Conservation (phyloP, 2,113 vertebrate species). For the Serinus canaria region DNA sequence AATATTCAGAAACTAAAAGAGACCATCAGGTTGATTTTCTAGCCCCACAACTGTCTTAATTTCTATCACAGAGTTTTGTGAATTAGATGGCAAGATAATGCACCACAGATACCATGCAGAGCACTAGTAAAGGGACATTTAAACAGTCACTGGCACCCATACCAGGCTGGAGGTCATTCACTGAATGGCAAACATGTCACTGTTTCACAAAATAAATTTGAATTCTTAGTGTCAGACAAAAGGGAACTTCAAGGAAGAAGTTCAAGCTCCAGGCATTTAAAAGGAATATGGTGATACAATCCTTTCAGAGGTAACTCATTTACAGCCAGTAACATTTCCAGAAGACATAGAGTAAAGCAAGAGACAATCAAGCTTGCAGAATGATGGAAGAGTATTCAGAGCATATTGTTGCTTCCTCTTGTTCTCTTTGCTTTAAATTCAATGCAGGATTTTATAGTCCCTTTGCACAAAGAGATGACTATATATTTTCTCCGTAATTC, state of each 20-base stretch:
- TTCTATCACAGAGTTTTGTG: neutral
- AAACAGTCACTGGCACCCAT: neutral
- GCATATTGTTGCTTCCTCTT: neutral
- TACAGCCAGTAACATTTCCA: neutral
- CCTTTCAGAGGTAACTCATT: neutral
- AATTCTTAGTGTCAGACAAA: neutral
- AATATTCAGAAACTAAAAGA: neutral
- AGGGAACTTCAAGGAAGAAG: neutral
- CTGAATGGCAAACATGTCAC: neutral
- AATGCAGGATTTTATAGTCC: neutral
- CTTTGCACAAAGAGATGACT: neutral
- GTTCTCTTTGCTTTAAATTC: conserved; percentile 14
- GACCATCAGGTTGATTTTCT: neutral
- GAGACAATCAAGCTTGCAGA: neutral
- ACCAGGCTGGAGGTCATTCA: neutral
- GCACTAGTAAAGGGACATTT: neutral
- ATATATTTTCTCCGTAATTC: neutral
- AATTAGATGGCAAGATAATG: neutral
- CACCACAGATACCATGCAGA: neutral
- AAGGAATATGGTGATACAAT: neutral
- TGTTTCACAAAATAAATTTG: neutral
- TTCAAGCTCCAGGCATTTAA: neutral
- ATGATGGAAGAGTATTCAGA: conserved; percentile 5
- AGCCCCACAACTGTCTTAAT: neutral
- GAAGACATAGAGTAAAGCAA: neutral